Percentiles rank a stretch among this genome's conserved stretches.
Evolutionary conservation across 2,113 vertebrate species (phyloP).

Genomic region (Limnothrissa miodon): DNA sequence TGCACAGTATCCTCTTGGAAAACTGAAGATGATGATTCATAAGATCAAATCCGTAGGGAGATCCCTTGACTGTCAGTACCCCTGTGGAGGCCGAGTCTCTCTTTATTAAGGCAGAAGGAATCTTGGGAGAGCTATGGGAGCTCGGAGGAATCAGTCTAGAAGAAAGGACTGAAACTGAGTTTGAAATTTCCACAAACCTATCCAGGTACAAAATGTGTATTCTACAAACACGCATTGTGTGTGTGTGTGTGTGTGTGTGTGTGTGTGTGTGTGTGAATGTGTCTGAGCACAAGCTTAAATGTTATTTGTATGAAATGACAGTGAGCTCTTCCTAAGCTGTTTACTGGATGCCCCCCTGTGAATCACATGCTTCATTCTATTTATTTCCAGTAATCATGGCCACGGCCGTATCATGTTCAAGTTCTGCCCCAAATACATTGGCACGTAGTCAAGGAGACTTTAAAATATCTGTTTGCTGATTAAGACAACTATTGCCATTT

Average conservation of each 20-base stretch:
- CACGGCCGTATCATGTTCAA: constrained; percentile 43
- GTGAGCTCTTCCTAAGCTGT: constrained; percentile 23
- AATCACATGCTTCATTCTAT: constrained; percentile 50
- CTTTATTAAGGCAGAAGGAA: constrained; percentile 51
- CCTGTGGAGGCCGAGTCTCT: constrained; percentile 52
- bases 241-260: not conserved
- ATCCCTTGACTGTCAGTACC: constrained; percentile 57
- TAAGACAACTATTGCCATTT: not conserved
- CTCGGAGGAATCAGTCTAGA: constrained; percentile 41
- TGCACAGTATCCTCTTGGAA: not conserved
- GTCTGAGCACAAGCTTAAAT: too few species aligned
- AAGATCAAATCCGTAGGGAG: not conserved
- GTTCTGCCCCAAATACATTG: constrained; percentile 26
- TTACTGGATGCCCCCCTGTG: constrained; percentile 21
- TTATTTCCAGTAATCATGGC: constrained; percentile 52
- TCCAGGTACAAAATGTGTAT: constrained; percentile 49
- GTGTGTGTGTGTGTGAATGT: not conserved
- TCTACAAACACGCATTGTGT: too few species aligned
- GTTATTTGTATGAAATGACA: not conserved
- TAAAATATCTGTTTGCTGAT: not conserved
- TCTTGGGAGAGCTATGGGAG: constrained; percentile 53
- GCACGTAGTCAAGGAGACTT: not conserved
- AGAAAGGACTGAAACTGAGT: constrained; percentile 50
- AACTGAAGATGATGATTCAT: not conserved
- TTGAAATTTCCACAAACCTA: constrained; percentile 56